phyloP scores from a whole-genome alignment of 2,113 vertebrate genomes.

The Gallinago paraguaiae region DNA sequence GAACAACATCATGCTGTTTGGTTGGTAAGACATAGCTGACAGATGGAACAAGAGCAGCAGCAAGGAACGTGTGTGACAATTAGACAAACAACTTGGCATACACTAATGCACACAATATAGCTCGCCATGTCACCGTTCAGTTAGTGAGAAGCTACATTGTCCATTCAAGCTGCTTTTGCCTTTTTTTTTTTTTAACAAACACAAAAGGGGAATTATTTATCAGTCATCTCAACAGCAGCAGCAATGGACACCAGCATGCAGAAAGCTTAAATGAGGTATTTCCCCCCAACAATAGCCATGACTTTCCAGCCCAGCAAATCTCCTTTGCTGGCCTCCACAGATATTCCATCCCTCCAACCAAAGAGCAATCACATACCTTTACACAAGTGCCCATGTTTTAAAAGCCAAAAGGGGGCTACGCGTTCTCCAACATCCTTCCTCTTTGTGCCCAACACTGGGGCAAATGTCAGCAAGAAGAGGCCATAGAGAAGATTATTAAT shows the following conservation, averaged over 20 bases:
- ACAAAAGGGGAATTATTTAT: conserved; percentile 47
- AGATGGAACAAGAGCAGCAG: conserved; percentile 31
- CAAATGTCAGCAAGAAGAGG: conserved; percentile 80
- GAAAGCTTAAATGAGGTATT: conserved; percentile 21
- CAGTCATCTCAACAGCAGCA: neutral
- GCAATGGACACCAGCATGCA: neutral
- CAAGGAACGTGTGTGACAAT: neutral
- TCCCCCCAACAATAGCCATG: neutral
- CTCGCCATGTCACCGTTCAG: conserved; percentile 1
- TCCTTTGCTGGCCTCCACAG: neutral
- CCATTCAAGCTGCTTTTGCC: neutral
- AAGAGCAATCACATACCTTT: conserved; percentile 81
- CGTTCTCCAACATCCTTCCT: conserved; percentile 84
- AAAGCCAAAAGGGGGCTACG: conserved; percentile 76
- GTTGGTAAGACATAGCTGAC: neutral
- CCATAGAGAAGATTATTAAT: conserved; percentile 85
- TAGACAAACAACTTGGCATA: neutral
- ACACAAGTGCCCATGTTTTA: conserved; percentile 85
- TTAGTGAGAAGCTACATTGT: conserved; percentile 47
- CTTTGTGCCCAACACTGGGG: conserved; percentile 79
- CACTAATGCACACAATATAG: conserved; percentile 18
- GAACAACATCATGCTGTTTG: conserved; percentile 13
- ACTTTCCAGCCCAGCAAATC: neutral
- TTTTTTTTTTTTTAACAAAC: neutral
- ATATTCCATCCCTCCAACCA: neutral